phyloP scores from a whole-genome alignment of 1,140 invertebrate genomes.

The Ceratosolen fusciceps region DNA sequence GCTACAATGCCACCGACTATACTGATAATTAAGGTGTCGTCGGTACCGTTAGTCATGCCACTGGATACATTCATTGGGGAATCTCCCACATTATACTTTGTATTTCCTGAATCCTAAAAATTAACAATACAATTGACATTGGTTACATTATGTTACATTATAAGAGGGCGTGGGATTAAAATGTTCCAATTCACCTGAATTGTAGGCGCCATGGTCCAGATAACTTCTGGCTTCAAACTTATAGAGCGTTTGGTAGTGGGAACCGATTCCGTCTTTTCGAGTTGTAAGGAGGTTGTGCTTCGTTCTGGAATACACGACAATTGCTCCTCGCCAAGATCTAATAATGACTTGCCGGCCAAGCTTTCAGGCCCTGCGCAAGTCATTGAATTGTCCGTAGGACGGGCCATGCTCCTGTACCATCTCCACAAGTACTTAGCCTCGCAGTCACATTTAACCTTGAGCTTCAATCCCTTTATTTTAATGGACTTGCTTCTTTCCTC shows the following conservation, averaged over 20 bases:
- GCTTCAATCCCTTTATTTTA: slow-evolving; percentile 79
- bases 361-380: slow-evolving; percentile 79
- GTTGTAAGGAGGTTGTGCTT: slow-evolving; percentile 67
- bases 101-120: slow-evolving; percentile 64
- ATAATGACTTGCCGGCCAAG: slow-evolving; percentile 78
- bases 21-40: slow-evolving; percentile 92
- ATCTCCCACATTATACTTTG: slow-evolving; percentile 73
- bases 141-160: too few species aligned
- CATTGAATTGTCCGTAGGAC: slow-evolving; percentile 56
- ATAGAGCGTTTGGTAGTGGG: slow-evolving; percentile 68
- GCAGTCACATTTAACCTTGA: slow-evolving; percentile 89
- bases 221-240: slow-evolving; percentile 85
- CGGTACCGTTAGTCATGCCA: slow-evolving; percentile 76
- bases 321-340: slow-evolving; percentile 84
- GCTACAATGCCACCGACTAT: slow-evolving; percentile 92
- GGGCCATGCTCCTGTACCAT: slow-evolving; percentile 78
- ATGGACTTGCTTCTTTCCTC: slow-evolving; percentile 85
- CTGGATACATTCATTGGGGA: slow-evolving; percentile 65
- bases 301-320: slow-evolving; percentile 78
- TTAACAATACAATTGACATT: not conserved
- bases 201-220: slow-evolving; percentile 85
- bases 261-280: slow-evolving; percentile 62
- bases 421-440: slow-evolving; percentile 82
- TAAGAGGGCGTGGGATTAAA: not conserved
- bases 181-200: slow-evolving; percentile 53